Base-by-base conservation (phyloP, 2,888 invertebrate genomes). In the Andrena hattorfiana region DNA sequence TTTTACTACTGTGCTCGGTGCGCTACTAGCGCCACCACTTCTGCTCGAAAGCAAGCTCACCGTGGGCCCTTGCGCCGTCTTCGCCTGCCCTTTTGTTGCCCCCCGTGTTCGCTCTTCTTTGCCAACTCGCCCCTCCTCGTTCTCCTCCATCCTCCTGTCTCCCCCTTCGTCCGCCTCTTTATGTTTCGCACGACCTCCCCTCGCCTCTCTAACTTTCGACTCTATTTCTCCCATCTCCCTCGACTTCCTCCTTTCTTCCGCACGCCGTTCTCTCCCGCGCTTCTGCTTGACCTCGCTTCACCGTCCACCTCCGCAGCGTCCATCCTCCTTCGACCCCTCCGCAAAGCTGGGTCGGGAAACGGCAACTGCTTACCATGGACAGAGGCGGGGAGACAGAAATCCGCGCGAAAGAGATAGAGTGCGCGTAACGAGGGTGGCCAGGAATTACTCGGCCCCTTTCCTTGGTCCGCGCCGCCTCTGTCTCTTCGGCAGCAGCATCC, bases 381-480 rank as follows among this genome's bases (percentile, higher is more conserved):
- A 42, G 51, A 35, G 49, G 7, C 26, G 30, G 20, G 63, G 20
- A 75, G 64, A 54, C 49, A 42, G 59, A 71, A 49, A 49, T 16
- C 42, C 42, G 16, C 7, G 51, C 60, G 35, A 63, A 51, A 28
- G 8, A 28, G 35, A 62, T 42, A 76, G 62, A 63, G 51, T 66
- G 54, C 51, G 49, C 56, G 77, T 80, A 80, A 84, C 79, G 80
- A 85, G 84, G 87, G 79, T 88, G 81, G 75, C 80, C 81, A 77
- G 73, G 75, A 75, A 71, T 35, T 67, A n/a, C 66, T 62, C 23
- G 64, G 56, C 74, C 66, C 74, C 76, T 70, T 66, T 54, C 56
- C 16, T 64, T 5, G 2, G 3, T 13, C 16, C 26, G 5, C 7
- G 8, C 23, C 3, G 20, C 10, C 63, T 28, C 28, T 81, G 84